Base-by-base conservation (phyloP, 1,140 invertebrate species). In the Bombus haemorrhoidalis region DNA sequence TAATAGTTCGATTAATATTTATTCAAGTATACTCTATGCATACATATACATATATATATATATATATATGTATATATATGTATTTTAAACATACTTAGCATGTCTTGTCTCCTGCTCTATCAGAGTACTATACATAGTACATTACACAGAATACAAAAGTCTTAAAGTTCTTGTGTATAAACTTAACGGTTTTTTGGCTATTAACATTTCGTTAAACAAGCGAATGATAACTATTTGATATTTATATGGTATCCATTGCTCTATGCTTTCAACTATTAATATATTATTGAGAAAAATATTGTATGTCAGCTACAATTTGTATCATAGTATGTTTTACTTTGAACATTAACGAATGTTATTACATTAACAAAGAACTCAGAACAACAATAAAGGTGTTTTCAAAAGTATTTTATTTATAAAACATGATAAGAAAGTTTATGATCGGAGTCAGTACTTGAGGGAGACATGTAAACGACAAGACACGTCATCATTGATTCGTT, bases 401-500 rank as follows among this genome's bases (percentile, higher is more conserved):
- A 72, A 15, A n/a, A n/a, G 2, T n/a, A 41, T 9, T 72, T 25
- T 13, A 18, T 41, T 41, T 72, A 18, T 72, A 39, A 72, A 72
- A 72, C 25, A 72, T n/a, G 69, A 72, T 72, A n/a, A 39, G 28
- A 41, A 72, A n/a, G 5, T 72, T 72, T 41, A n/a, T 13, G 39
- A 72, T 41, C 28, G 8, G 39, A 72, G 28, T 41, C 28, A 8
- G 12, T 41, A 72, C 25, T 72, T 41, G 39, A 41, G 69, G 39
- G 28, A 41, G 69, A 18, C 25, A 12, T 41, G 9, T n/a, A 72
- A 72, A n/a, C 34, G 41, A 41, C 39, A 72, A 39, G 69, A 72
- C 69, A 72, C 69, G 69, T 72, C 69, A 72, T 41, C 69, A 72
- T 72, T 41, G 69, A 72, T 72, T 72, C 39, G n/a, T 22, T 74